These are phyloP conservation scores for Mizuhopecten yessoensis DNA, from an alignment of 1,140 invertebrate species.

Conservation along the genomic window DNA sequence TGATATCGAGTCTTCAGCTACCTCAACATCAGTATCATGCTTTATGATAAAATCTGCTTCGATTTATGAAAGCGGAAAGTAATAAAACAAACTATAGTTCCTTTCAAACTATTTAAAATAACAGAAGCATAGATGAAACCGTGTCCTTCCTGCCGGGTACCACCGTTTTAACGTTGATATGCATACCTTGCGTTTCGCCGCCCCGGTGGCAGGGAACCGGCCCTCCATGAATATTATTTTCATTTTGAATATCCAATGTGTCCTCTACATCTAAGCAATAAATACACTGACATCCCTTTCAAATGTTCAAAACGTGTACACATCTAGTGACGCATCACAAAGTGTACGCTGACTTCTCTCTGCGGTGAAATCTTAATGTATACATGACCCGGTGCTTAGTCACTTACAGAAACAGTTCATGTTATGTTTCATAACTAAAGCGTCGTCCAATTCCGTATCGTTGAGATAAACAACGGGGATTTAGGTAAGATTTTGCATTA, in stretches of 20 bases:
- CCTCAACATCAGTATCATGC: no score
- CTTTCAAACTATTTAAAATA: no score
- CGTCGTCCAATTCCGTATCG: no score
- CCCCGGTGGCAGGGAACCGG: conserved; percentile 14
- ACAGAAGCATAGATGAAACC: no score
- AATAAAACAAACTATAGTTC: no score
- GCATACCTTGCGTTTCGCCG: not conserved
- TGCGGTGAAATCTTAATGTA: not conserved
- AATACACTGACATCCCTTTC: not conserved
- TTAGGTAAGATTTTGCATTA: no score
- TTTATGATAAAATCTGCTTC: no score
- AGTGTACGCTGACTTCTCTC: not conserved
- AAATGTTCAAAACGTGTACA: not conserved
- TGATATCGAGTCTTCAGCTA: no score
- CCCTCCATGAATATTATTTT: conserved; percentile 7
- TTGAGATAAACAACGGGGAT: no score
- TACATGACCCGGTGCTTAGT: not conserved
- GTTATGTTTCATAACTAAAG: not conserved
- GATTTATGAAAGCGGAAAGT: no score
- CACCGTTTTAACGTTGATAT: no score
- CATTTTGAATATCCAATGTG: not conserved
- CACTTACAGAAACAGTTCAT: not conserved
- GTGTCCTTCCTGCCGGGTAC: no score
- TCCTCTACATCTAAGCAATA: not conserved
- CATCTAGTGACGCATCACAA: not conserved